Conservation (phyloP, 2,888 invertebrate species). For the Bursaphelenchus okinawaensis region DNA sequence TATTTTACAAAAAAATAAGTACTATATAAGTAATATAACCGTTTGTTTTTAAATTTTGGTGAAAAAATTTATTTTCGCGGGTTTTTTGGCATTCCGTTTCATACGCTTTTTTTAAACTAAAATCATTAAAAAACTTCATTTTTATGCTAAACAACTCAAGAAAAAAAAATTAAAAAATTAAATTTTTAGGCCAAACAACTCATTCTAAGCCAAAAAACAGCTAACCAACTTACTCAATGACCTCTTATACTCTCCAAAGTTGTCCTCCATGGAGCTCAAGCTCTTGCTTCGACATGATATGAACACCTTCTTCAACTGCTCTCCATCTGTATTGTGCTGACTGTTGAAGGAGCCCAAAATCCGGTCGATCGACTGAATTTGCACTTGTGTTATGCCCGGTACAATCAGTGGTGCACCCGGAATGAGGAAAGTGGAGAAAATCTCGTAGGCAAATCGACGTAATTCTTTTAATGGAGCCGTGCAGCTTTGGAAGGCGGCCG, state of each 20-base stretch:
- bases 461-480: conserved; percentile 77
- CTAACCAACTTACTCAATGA: conserved; percentile 29
- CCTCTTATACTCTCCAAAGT: conserved; percentile 77
- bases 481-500: conserved; percentile 73
- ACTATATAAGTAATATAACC: no score
- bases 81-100: no score
- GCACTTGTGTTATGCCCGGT: conserved; percentile 46
- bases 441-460: conserved; percentile 94
- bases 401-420: conserved; percentile 54
- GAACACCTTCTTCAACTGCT: conserved; percentile 66
- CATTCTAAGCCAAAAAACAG: no score
- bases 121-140: no score
- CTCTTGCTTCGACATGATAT: conserved; percentile 79
- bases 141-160: no score
- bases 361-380: conserved; percentile 53
- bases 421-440: conserved; percentile 56
- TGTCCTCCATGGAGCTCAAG: conserved; percentile 73
- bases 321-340: conserved; percentile 41
- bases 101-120: no score
- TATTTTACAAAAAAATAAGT: no score
- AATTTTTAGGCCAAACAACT: no score
- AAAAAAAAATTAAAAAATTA: no score
- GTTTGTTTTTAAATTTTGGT: no score
- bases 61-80: no score
- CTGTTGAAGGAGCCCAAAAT: conserved; percentile 52